Conservation (phyloP, 2,113 vertebrate genomes). For the Psammodynastes pulverulentus region DNA sequence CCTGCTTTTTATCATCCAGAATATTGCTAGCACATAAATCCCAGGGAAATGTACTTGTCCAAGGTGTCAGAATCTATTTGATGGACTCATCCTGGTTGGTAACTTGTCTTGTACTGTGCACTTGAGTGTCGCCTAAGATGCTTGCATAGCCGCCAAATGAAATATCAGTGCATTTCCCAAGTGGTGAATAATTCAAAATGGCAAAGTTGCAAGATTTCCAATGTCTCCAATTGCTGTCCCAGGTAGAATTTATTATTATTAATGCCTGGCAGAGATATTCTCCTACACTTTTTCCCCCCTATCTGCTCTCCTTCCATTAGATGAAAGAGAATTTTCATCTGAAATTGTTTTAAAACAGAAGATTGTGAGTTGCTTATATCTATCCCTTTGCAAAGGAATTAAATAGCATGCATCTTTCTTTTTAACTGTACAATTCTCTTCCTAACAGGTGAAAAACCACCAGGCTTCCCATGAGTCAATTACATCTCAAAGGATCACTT, state of each 20-base stretch:
- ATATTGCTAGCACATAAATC: background rate
- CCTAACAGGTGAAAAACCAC: background rate
- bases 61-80: background rate
- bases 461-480: background rate
- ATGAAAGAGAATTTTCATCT: background rate
- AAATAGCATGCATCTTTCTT: background rate
- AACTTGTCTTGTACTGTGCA: background rate
- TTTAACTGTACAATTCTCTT: background rate
- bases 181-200: background rate
- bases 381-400: background rate
- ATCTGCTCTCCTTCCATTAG: background rate
- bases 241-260: background rate
- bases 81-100: background rate
- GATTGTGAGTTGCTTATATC: background rate
- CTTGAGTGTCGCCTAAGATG: background rate
- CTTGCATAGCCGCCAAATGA: background rate
- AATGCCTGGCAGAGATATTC: background rate
- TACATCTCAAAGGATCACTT: background rate
- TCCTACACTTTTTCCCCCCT: background rate
- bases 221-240: background rate
- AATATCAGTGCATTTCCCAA: background rate
- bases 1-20: background rate
- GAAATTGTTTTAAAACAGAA: background rate
- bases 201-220: background rate
- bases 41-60: background rate